Evolutionary conservation across 2,888 invertebrate genomes (phyloP).

Genomic region (Eugnorisma glareosa): DNA sequence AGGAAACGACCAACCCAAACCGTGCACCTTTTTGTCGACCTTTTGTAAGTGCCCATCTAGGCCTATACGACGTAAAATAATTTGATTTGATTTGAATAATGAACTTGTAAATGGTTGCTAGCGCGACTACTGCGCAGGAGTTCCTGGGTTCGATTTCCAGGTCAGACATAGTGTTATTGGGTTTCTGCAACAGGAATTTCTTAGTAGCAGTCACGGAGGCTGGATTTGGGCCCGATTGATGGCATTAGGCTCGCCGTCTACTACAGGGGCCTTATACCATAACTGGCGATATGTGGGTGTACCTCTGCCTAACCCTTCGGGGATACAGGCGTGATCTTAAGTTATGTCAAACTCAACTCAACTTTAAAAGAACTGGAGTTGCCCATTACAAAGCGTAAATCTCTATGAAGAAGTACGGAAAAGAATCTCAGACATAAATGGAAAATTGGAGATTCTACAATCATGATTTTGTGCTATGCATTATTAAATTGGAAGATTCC

Average conservation of each 20-base stretch:
- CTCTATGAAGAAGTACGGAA: not conserved
- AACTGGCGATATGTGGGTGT: not conserved
- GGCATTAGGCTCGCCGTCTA: not conserved
- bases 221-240: not conserved
- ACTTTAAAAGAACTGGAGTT: not conserved
- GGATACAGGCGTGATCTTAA: not conserved
- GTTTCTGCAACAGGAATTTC: not conserved
- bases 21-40: no score
- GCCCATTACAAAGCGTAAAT: not conserved
- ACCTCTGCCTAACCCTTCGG: not conserved
- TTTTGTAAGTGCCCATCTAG: no score
- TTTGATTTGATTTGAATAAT: no score
- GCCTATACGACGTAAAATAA: no score
- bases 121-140: not conserved
- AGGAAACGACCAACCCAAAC: no score
- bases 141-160: not conserved
- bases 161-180: not conserved
- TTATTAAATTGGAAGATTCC: slow-evolving; percentile 13
- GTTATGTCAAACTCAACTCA: not conserved
- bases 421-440: not conserved
- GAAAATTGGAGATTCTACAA: not conserved
- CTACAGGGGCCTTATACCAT: not conserved
- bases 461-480: not conserved
- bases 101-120: no score
- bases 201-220: no score